phyloP scores from a whole-genome alignment of 2,113 vertebrate species.

The Ovis aries region DNA sequence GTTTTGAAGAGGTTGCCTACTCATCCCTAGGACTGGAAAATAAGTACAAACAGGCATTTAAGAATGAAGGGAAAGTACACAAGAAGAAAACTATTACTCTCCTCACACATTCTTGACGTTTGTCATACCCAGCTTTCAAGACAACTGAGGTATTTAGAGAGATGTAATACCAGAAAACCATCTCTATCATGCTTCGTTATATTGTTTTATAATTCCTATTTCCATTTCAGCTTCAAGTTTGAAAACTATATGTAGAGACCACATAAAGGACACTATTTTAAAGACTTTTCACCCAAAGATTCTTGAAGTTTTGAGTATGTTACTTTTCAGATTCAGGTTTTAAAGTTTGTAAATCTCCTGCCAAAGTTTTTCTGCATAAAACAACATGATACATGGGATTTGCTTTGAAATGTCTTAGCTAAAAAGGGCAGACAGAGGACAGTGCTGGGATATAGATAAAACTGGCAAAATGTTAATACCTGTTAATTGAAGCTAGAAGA shows the following conservation, averaged over 20 bases:
- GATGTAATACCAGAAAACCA: not conserved
- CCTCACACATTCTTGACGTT: not conserved
- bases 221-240: not conserved
- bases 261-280: constrained; percentile 14
- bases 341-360: not conserved
- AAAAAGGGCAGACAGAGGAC: not conserved
- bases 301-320: not conserved
- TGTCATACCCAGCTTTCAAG: not conserved
- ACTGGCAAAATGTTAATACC: not conserved
- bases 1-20: not conserved
- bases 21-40: not conserved
- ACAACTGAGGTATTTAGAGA: not conserved
- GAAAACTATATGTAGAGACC: not conserved
- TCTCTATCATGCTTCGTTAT: not conserved
- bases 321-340: constrained; percentile 9
- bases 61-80: not conserved
- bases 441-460: not conserved
- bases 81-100: not conserved
- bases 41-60: not conserved
- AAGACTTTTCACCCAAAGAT: not conserved
- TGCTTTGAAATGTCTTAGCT: not conserved
- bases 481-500: not conserved
- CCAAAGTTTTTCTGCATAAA: not conserved
- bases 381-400: not conserved
- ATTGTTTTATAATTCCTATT: not conserved